Evolutionary conservation across 2,113 vertebrate species (phyloP), one percentile per base, ranked within the genome.

Genomic region (Pagrus major): DNA sequence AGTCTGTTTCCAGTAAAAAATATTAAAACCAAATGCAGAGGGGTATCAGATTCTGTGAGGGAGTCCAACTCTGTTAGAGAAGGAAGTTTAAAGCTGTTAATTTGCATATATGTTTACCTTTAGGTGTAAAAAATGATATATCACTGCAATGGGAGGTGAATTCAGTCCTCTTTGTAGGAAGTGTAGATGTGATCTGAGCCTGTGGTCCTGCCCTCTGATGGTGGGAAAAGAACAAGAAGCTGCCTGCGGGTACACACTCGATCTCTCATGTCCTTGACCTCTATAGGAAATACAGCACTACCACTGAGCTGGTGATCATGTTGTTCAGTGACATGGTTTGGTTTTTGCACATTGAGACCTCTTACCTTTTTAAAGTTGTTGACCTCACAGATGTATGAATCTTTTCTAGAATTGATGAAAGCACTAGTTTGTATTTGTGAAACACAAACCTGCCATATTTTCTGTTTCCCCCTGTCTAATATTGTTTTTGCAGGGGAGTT

Each of bases 251-350:
- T 49, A 20, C 29, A 35, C 29, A 23, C 66, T 4, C 9, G 7
- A 14, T 41, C 51, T 54, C n/a, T 55, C n/a, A 55, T 20, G 51
- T 56, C 27, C 6, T 27, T 58, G 52, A 51, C 52, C 63, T 74
- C 69, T 59, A 16, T 14, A 21, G 61, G 44, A 46, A 81, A 74
- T 10, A 4, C 15, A 9, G n/a, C 7, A 27, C 47, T 25, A 9
- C 1, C 67, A 9, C 15, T 55, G 14, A 60, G 14, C 29, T 41
- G 31, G 31, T 25, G 44, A 77, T 33, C 49, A 33, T 68, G 63
- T 63, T 76, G 49, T 41, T 56, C 20, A 25, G 37, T 37, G 14
- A 54, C 47, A 23, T 27, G 23, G 12, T 58, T 49, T 47, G 29
- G 11, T 63, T 29, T 46, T 41, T n/a, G 18, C 70, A 47, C 33